phyloP scores from a whole-genome alignment of 2,113 vertebrate genomes.

The Prolemur simus region DNA sequence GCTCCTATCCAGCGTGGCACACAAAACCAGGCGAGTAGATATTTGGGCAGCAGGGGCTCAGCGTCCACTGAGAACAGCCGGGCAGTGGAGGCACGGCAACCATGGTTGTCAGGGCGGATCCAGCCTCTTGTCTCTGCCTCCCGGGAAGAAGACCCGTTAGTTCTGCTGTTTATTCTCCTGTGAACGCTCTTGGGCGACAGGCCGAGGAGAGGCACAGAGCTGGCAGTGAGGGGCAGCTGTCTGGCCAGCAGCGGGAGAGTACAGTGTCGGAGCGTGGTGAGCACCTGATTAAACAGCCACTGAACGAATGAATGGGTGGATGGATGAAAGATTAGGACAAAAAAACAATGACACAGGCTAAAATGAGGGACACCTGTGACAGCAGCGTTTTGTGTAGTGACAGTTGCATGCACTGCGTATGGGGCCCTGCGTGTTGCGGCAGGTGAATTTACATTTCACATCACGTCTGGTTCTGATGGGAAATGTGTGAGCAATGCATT shows the following conservation, averaged over 20 bases:
- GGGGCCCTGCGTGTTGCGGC: fast-evolving
- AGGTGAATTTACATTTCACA: fast-evolving
- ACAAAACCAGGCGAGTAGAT: background rate
- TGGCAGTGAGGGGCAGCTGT: no score
- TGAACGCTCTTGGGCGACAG: fast-evolving
- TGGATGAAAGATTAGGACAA: background rate
- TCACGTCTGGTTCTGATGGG: fast-evolving
- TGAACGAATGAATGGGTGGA: no score
- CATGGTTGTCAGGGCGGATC: fast-evolving
- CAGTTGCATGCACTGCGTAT: fast-evolving
- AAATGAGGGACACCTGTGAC: fast-evolving
- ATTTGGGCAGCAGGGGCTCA: background rate
- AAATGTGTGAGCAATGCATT: background rate
- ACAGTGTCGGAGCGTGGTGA: fast-evolving
- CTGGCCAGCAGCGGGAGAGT: background rate
- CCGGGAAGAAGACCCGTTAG: fast-evolving
- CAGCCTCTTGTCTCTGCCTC: fast-evolving
- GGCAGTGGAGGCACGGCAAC: fast-evolving
- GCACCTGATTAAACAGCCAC: fast-evolving
- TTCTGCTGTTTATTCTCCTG: background rate
- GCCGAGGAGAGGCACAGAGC: fast-evolving
- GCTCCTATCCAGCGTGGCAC: background rate
- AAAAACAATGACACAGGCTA: background rate
- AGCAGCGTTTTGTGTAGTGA: background rate
- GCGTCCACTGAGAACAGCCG: background rate